Conservation (phyloP, 2,113 vertebrate genomes). For the Electrona antarctica region DNA sequence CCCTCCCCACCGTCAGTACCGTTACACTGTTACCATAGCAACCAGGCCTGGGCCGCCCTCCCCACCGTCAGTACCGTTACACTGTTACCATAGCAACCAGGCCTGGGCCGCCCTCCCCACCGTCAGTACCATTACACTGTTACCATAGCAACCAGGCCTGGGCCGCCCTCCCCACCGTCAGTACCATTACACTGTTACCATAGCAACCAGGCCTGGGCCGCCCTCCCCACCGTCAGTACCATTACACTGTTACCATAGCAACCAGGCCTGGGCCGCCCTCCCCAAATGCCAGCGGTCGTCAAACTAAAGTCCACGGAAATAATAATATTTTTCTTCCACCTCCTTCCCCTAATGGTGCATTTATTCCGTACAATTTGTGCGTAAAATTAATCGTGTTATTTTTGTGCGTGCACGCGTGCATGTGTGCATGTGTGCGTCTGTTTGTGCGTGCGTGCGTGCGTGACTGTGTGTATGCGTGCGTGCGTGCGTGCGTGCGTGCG, state of each 20-base stretch:
- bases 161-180: slow-evolving; percentile 36
- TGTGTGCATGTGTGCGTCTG: neutral
- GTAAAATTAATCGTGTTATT: neutral
- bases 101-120: slow-evolving; percentile 90
- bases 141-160: too few species aligned
- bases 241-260: too few species aligned
- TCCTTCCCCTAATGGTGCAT: too few species aligned
- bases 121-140: slow-evolving; percentile 75
- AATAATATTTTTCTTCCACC: too few species aligned
- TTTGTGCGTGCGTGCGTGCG: too few species aligned
- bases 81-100: slow-evolving; percentile 80
- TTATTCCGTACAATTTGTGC: too few species aligned
- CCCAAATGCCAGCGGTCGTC: too few species aligned
- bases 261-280: too few species aligned
- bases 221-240: slow-evolving; percentile 77
- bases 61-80: slow-evolving; percentile 77
- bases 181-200: slow-evolving; percentile 44
- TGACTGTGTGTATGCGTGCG: neutral
- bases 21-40: neutral
- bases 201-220: too few species aligned
- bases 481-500: neutral
- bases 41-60: too few species aligned
- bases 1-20: slow-evolving; percentile 61
- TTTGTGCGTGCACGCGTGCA: neutral
- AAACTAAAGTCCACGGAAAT: too few species aligned